Base-by-base conservation (phyloP, 2,113 vertebrate species). In the Gopherus evgoodei region DNA sequence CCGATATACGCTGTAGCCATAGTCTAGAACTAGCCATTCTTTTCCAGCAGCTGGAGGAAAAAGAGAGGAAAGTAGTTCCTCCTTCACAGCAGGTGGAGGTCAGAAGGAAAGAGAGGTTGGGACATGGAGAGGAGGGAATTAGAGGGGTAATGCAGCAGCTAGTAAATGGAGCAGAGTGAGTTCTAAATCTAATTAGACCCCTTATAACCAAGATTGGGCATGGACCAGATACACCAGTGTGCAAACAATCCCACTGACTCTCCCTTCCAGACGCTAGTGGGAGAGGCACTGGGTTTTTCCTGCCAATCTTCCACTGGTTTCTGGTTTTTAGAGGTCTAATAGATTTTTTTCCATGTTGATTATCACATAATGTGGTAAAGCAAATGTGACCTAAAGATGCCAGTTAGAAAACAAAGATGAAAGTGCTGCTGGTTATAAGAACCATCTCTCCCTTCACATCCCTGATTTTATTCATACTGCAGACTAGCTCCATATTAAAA, bases 21-120 rank as follows among this genome's bases (percentile, higher is more conserved):
- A 87, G 75, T 3, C 82, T 91, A 54, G 49, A 53, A 25, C 82
- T 38, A 3, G 83, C 59, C 21, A 21, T 19, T 22, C 38, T 57
- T 72, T 86, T 82, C 2, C 11, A 52, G n/a, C 8, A 82, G 52
- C 81, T 8, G 62, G 52, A 82, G 56, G 31, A 91, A n/a, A 78
- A 91, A 44, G 52, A 92, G 94, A 91, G 86, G 95, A 69, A 69
- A 96, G 92, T 92, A 95, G 96, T 27, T 79, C 50, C 52, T 65
- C 31, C 87, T 88, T 86, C 91, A 95, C 87, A 88, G 85, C 81
- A 56, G 42, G 2, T 10, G 29, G 35, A 17, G 17, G 16, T 69
- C 16, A 69, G 57, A 69, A 69, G 17, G 65, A 69, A 65, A 65
- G 59, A 62, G 35, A 69, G 17, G 62, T 31, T n/a, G 16, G 35